Base-by-base conservation (phyloP, 2,113 vertebrate species). In the Peucedramus taeniatus region DNA sequence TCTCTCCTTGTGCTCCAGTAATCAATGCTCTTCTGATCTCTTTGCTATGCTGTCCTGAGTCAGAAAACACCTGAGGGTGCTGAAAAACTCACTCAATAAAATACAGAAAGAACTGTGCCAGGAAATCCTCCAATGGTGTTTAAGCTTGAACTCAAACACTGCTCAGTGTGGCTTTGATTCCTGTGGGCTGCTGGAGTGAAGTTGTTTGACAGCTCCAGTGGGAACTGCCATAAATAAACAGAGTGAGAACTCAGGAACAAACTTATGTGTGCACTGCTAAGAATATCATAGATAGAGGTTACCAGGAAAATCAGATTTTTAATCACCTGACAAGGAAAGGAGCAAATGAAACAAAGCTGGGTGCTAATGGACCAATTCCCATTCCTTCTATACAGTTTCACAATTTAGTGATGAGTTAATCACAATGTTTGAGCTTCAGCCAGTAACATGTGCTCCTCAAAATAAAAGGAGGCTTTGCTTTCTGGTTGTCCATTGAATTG, bases 1-100 rank as follows among this genome's bases (percentile, higher is more conserved):
- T 64, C 2, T 3, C 9, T 70, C 1, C 0, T 14, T 35, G 7
- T 33, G 9, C 10, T 31, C 19, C 3, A 1, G 13, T 51, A 37
- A 33, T 87, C n/a, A 24, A 0, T 26, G 37, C 20, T 40, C 11
- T 27, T 89, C 54, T 40, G 39, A 47, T 77, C 23, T 40, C 53
- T 39, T 47, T 53, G 42, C 9, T 7, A 3, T 26, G 20, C 6
- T 56, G 13, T 15, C 27, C 42, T n/a, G 51, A 57, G 28, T n/a
- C 49, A 90, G 28, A 68, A 63, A 56, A 83, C 57, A 72, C 49
- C 24, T 24, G 53, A 84, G 27, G 51, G 74, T 64, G 40, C 24
- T 72, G 61, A 57, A 47, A 47, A 45, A 22, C 20, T 57, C 13
- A 1, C 31, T 92, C 26, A 27, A 50, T 51, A 37, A n/a, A 57